phyloP scores from a whole-genome alignment of 1,140 invertebrate species.

The Drosophila sp. region DNA sequence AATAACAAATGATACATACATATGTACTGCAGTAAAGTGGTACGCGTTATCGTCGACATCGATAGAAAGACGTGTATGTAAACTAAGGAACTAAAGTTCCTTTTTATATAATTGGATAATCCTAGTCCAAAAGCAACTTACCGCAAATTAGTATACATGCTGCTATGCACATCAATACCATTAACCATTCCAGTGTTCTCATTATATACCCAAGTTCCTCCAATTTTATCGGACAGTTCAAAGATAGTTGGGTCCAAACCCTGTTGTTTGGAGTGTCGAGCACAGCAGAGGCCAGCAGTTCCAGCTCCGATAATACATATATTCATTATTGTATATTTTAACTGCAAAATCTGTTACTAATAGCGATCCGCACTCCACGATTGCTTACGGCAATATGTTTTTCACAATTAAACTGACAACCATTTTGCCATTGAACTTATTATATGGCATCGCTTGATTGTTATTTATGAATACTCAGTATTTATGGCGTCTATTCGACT shows the following conservation, averaged over 20 bases:
- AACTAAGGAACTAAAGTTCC: too few relatives aligned
- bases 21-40: not conserved
- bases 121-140: constrained; percentile 20
- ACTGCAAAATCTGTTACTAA: constrained; percentile 21
- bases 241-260: constrained; percentile 88
- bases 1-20: too few relatives aligned
- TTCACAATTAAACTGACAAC: constrained; percentile 28
- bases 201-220: constrained; percentile 95
- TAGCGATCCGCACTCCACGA: constrained; percentile 18
- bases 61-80: too few relatives aligned
- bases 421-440: constrained; percentile 10
- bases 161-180: constrained; percentile 92
- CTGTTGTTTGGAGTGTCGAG: constrained; percentile 85
- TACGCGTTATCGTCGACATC: too few relatives aligned
- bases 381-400: constrained; percentile 16
- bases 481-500: not conserved
- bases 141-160: constrained; percentile 89
- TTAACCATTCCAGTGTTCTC: constrained; percentile 87
- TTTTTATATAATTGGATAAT: too few relatives aligned
- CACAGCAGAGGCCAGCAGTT: constrained; percentile 89
- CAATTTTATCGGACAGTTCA: constrained; percentile 89
- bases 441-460: constrained; percentile 5
- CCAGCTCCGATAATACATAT: constrained; percentile 89
- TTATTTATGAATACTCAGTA: not conserved
- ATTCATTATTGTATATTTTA: constrained; percentile 39